A percentile compares a stretch with the other conserved stretches of the same genome.
phyloP scores from a whole-genome alignment of 2,113 vertebrate genomes.

The Rhinogobius similis region DNA sequence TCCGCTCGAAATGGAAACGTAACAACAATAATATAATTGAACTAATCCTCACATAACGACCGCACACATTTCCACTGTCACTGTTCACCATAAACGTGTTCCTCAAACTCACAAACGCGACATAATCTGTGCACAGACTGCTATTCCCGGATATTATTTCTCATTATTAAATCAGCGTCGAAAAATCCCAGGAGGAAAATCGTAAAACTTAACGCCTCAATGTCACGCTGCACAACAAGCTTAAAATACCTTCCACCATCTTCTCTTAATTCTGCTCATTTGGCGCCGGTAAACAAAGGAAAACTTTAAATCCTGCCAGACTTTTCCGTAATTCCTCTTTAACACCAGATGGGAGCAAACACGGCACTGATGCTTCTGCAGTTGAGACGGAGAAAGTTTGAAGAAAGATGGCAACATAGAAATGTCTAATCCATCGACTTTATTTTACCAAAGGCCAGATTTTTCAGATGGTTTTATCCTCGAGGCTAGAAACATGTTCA shows the following conservation, averaged over 20 bases:
- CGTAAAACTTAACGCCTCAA: neutral
- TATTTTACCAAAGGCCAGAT: too few relatives aligned
- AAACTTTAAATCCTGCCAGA: slow-evolving; percentile 9
- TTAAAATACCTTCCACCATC: neutral
- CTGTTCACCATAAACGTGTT: neutral
- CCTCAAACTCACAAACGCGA: neutral
- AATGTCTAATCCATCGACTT: too few relatives aligned
- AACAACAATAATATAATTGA: neutral
- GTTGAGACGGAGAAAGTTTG: neutral
- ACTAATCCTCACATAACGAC: neutral
- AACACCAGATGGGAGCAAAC: slow-evolving; percentile 5
- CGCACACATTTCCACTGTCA: neutral
- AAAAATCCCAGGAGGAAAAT: slow-evolving; percentile 14
- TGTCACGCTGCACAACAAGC: neutral
- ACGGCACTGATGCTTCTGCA: neutral
- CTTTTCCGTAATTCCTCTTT: neutral
- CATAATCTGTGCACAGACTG: neutral
- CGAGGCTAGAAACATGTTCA: too few relatives aligned
- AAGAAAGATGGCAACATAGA: neutral
- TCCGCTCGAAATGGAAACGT: neutral
- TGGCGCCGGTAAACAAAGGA: slow-evolving; percentile 7
- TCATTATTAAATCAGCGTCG: slow-evolving; percentile 12
- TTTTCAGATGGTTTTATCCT: too few relatives aligned
- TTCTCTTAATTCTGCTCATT: slow-evolving; percentile 20
- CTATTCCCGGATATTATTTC: slow-evolving; percentile 8